These are phyloP conservation scores for Drosophila ambigua DNA, from an alignment of 1,140 invertebrate species.

Conservation along the genomic window DNA sequence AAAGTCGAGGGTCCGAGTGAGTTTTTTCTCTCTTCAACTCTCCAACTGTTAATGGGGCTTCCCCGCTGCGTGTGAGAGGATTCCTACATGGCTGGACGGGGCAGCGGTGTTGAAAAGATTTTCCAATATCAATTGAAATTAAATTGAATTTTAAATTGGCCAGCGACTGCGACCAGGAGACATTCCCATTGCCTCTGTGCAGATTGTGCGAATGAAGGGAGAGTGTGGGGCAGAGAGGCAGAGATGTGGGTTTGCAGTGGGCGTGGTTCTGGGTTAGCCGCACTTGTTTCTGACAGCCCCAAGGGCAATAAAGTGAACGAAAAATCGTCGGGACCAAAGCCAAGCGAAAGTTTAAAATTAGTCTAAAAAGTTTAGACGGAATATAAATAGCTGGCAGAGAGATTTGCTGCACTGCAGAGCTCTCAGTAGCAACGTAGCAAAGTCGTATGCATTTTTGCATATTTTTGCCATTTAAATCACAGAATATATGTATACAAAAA, in stretches of 20 bases:
- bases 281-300: slow-evolving; percentile 58
- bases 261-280: slow-evolving; percentile 37
- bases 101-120: slow-evolving; percentile 39
- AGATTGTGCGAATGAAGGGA: not conserved
- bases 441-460: too few species aligned
- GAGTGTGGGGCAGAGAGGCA: not conserved
- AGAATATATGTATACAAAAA: too few species aligned
- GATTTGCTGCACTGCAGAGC: not conserved
- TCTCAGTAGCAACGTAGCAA: too few species aligned
- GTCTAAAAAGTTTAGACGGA: not conserved
- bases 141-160: slow-evolving; percentile 81
- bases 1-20: slow-evolving; percentile 48
- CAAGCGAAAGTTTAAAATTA: slow-evolving; percentile 1
- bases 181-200: slow-evolving; percentile 30
- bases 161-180: slow-evolving; percentile 32
- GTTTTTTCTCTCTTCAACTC: slow-evolving; percentile 5
- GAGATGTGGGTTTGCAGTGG: slow-evolving; percentile 15
- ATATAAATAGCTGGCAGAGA: not conserved
- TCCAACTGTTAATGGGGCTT: slow-evolving; percentile 59
- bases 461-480: too few species aligned
- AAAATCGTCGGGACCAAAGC: slow-evolving; percentile 24
- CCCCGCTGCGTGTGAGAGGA: slow-evolving; percentile 56
- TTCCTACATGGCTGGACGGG: slow-evolving; percentile 4
- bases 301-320: slow-evolving; percentile 40
- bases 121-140: slow-evolving; percentile 73